A percentile compares a stretch with the other conserved stretches of the same genome.
phyloP scores from a whole-genome alignment of 2,888 invertebrate species.

The Uropetala carovei region DNA sequence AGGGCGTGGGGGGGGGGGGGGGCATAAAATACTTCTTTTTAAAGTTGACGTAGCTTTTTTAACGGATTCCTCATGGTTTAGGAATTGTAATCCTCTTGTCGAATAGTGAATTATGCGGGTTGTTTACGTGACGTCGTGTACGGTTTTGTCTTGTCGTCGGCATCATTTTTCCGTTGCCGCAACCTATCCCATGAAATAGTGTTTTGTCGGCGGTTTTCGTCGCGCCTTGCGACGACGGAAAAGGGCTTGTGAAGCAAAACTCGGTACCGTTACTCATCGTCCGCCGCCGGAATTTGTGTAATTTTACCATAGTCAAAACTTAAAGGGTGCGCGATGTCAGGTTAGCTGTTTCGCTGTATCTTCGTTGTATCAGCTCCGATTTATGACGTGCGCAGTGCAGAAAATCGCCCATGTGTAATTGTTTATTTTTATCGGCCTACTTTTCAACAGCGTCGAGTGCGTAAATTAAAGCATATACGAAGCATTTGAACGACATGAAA shows the following conservation, averaged over 20 bases:
- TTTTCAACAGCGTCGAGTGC: too few relatives aligned
- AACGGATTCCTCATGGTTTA: neutral
- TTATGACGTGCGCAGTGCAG: neutral
- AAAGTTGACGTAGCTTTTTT: slow-evolving; percentile 15
- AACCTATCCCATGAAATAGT: slow-evolving; percentile 37
- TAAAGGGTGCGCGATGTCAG: neutral
- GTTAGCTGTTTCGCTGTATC: neutral
- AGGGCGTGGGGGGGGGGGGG: too few relatives aligned
- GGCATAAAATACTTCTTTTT: neutral
- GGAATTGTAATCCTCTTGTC: neutral
- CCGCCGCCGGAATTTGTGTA: neutral
- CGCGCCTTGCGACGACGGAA: too few relatives aligned
- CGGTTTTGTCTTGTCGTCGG: neutral
- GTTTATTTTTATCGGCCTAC: too few relatives aligned
- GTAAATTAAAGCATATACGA: too few relatives aligned
- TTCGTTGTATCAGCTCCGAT: neutral
- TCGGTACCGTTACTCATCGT: slow-evolving; percentile 29
- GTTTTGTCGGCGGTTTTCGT: slow-evolving; percentile 37
- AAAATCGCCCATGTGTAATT: neutral
- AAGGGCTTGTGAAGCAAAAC: neutral
- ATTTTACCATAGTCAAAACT: neutral
- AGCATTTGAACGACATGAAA: too few relatives aligned
- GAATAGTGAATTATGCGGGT: neutral
- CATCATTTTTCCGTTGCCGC: slow-evolving; percentile 1
- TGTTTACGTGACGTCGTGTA: neutral